Conservation (phyloP, 2,797 vertebrate species). For the Crenichthys baileyi region DNA sequence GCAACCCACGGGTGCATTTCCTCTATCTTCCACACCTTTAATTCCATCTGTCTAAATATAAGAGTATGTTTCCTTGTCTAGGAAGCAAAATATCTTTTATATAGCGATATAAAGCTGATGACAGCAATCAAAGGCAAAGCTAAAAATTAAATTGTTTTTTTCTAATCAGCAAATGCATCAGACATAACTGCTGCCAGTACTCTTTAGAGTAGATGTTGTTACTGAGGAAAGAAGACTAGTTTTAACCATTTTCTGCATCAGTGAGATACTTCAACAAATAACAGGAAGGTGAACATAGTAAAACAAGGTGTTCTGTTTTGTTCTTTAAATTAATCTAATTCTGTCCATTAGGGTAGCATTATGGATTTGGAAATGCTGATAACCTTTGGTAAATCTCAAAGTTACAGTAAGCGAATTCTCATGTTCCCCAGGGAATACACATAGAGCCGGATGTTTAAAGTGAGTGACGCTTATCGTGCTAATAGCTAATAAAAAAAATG, state of each 20-base stretch:
- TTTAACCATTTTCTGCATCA: not conserved
- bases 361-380: not conserved
- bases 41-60: slow-evolving; percentile 19
- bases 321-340: not conserved
- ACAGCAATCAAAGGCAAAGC: not conserved
- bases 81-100: slow-evolving; percentile 2
- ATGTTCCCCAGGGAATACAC: not conserved
- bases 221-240: not conserved
- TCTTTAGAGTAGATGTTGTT: not conserved
- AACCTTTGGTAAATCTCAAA: not conserved
- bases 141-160: not conserved
- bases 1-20: slow-evolving; percentile 48
- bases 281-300: not conserved
- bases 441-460: not conserved
- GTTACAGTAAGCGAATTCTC: not conserved
- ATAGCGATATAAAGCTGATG: not conserved
- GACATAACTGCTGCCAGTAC: not conserved
- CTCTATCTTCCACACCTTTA: slow-evolving; percentile 40
- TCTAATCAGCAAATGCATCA: not conserved
- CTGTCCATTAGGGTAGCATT: not conserved
- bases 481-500: not conserved
- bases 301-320: not conserved
- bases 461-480: not conserved
- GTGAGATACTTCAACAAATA: not conserved
- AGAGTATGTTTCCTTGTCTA: slow-evolving; percentile 1